Percentiles rank a stretch among this genome's conserved stretches.
Conservation (phyloP, 2,113 vertebrate genomes). For the Osmerus mordax region DNA sequence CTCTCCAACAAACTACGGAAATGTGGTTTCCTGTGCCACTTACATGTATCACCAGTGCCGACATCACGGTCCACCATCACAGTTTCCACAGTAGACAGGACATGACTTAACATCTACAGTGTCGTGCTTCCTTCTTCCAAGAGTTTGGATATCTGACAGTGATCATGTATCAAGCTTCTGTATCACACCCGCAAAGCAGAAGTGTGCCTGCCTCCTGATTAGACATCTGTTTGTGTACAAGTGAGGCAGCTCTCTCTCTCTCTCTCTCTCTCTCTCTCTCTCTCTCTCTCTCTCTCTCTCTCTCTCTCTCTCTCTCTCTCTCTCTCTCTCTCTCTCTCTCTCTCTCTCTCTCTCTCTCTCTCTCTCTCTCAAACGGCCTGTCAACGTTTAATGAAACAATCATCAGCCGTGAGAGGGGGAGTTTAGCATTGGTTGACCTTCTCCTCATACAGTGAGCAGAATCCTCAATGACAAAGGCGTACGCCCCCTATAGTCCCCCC, state of each 20-base stretch:
- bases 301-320: background rate
- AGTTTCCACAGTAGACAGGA: too few species aligned
- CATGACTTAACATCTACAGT: too few species aligned
- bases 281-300: too few species aligned
- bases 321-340: background rate
- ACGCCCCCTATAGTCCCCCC: too few species aligned
- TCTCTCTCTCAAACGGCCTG: slow-evolving; percentile 21
- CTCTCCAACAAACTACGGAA: too few species aligned
- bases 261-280: background rate
- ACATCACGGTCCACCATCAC: too few species aligned
- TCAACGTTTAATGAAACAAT: slow-evolving; percentile 51
- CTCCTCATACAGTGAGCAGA: slow-evolving; percentile 39
- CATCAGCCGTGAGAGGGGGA: slow-evolving; percentile 32
- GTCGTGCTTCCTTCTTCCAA: too few species aligned
- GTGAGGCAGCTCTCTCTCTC: background rate
- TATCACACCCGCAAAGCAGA: background rate
- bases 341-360: background rate
- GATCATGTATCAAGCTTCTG: too few species aligned
- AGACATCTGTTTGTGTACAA: background rate
- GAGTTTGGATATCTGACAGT: too few species aligned
- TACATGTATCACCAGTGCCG: too few species aligned
- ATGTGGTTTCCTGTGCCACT: too few species aligned
- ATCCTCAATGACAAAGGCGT: slow-evolving; percentile 40
- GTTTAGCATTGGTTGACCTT: slow-evolving; percentile 42
- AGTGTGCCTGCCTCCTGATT: background rate